A percentile compares a stretch with the other conserved stretches of the same genome.
phyloP scores from a whole-genome alignment of 2,113 vertebrate species.

The Pangasianodon hypophthalmus region DNA sequence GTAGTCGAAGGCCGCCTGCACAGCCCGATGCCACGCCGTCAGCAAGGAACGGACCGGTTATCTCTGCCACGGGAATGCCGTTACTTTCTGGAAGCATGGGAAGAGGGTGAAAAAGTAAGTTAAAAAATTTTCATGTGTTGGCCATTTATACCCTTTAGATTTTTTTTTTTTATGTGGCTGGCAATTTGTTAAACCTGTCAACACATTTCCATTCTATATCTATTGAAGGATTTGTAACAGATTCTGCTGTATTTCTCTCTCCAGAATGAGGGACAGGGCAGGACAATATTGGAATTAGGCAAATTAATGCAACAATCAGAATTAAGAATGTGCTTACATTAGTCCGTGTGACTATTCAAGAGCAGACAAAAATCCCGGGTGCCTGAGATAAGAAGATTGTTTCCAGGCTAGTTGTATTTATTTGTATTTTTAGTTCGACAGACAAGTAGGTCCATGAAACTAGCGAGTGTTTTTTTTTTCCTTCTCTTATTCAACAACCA shows the following conservation, averaged over 20 bases:
- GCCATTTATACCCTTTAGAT: background rate
- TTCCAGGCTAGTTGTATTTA: background rate
- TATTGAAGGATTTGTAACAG: background rate
- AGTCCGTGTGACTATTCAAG: background rate
- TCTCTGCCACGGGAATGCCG: conserved; percentile 80
- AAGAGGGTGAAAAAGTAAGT: background rate
- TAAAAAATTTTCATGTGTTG: background rate
- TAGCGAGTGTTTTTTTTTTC: no score
- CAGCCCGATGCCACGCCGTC: conserved; percentile 83
- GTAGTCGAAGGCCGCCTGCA: conserved; percentile 63
- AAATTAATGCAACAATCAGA: background rate
- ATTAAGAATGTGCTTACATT: background rate
- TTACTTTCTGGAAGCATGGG: conserved; percentile 67
- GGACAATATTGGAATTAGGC: background rate
- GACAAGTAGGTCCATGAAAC: no score
- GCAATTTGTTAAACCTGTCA: background rate
- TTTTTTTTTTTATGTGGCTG: background rate
- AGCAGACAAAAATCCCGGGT: background rate
- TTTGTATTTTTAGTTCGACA: no score
- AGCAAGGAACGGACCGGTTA: conserved; percentile 88
- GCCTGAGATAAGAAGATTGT: background rate
- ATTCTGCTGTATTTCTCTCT: background rate
- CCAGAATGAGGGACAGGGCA: background rate
- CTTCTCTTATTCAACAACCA: no score
- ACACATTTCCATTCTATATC: background rate